These are phyloP conservation scores for Epinephelus awoara DNA, from an alignment of 2,797 vertebrate genomes.

Conservation along the genomic window DNA sequence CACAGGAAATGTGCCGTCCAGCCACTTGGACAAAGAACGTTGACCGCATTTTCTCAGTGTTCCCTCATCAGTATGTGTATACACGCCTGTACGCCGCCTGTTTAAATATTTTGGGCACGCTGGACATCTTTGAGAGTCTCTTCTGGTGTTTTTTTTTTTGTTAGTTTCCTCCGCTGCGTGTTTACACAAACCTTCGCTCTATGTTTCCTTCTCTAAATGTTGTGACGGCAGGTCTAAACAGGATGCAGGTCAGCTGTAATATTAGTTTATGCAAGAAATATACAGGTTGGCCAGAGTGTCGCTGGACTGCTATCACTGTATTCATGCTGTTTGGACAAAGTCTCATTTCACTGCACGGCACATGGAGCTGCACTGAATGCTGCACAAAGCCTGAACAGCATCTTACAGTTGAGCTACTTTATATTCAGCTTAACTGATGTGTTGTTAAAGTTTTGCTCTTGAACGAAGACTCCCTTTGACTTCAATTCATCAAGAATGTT, in stretches of 20 bases:
- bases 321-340: conserved; percentile 27
- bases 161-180: conserved; percentile 37
- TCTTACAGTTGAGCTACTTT: neutral
- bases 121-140: conserved; percentile 53
- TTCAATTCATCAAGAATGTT: too few species aligned
- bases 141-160: conserved; percentile 6
- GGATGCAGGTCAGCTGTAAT: conserved; percentile 66
- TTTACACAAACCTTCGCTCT: conserved; percentile 59
- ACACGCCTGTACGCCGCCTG: conserved; percentile 44
- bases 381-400: neutral
- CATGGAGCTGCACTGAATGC: neutral
- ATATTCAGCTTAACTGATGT: neutral
- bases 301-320: conserved; percentile 8
- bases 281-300: conserved; percentile 33
- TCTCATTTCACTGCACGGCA: neutral
- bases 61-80: conserved; percentile 53
- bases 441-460: too few species aligned
- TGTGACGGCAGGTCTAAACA: conserved; percentile 78
- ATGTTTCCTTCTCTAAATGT: conserved; percentile 69
- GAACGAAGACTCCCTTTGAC: too few species aligned
- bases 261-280: conserved; percentile 60
- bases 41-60: conserved; percentile 44
- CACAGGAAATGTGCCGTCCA: conserved; percentile 64
- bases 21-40: conserved; percentile 65
- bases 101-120: conserved; percentile 52